Evolutionary conservation across 2,888 invertebrate species (phyloP).

Genomic region (Heliconius cydno): DNA sequence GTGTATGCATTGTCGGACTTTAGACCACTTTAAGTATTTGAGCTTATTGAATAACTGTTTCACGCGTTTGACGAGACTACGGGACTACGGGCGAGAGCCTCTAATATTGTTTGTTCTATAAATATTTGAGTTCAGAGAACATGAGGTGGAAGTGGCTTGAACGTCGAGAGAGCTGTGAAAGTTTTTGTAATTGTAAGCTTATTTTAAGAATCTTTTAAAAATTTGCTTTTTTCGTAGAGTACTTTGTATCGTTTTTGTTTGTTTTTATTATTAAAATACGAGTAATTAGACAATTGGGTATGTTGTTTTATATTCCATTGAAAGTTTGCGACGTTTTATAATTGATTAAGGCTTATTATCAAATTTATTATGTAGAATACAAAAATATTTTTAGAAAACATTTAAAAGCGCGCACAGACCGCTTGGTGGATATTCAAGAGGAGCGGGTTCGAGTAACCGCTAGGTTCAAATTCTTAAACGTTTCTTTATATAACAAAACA

Average conservation of each 20-base stretch:
- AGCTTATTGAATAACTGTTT: slow-evolving; percentile 33
- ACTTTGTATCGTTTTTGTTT: neutral
- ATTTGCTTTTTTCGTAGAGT: too few relatives aligned
- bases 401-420: too few relatives aligned
- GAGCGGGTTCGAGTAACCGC: too few relatives aligned
- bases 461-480: too few relatives aligned
- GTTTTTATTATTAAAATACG: neutral
- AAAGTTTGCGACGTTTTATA: neutral
- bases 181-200: neutral
- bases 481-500: too few relatives aligned
- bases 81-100: slow-evolving; percentile 14
- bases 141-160: neutral
- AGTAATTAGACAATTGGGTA: neutral
- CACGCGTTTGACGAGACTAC: slow-evolving; percentile 24
- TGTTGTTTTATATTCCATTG: neutral
- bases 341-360: neutral
- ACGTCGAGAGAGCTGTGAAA: neutral
- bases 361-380: too few relatives aligned
- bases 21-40: slow-evolving; percentile 31
- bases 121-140: slow-evolving; percentile 37
- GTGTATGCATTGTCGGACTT: neutral
- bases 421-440: too few relatives aligned
- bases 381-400: too few relatives aligned
- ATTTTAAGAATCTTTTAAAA: too few relatives aligned
- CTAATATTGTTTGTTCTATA: slow-evolving; percentile 37